A percentile compares a stretch with the other conserved stretches of the same genome.
These are phyloP conservation scores for Macrosoma leucophasiata DNA, from an alignment of 2,888 invertebrate species.

Conservation along the genomic window DNA sequence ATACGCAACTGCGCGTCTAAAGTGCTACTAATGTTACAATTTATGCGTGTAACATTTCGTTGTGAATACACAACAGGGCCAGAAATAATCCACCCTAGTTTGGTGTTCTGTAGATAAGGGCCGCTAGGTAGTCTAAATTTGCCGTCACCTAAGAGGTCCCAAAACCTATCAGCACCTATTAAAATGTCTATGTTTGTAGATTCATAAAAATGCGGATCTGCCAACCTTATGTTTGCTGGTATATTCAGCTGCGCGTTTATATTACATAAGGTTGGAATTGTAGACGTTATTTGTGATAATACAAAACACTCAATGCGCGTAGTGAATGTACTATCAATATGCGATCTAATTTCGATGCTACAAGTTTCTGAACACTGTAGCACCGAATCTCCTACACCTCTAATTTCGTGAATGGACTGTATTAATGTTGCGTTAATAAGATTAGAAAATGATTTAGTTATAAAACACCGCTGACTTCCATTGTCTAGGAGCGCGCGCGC, in stretches of 20 bases:
- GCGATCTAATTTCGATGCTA: no score
- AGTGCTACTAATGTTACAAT: conserved; percentile 3
- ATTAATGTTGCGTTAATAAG: no score
- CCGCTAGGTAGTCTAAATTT: conserved; percentile 9
- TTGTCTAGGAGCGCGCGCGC: conserved; percentile 7
- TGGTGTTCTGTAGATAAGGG: conserved; percentile 12
- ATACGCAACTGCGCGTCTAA: conserved; percentile 7
- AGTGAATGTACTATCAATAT: no score
- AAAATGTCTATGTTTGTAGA: conserved; percentile 8
- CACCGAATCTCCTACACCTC: conserved; percentile 4
- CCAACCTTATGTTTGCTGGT: conserved; percentile 2
- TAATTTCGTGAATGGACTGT: conserved; percentile 9
- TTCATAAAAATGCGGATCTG: conserved; percentile 7
- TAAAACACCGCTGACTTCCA: conserved; percentile 8
- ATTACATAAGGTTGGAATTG: conserved; percentile 6
- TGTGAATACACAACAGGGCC: conserved; percentile 3
- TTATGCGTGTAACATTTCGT: conserved; percentile 2
- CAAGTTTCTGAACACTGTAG: conserved; percentile 3
- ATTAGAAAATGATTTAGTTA: no score
- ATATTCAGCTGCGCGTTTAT: conserved; percentile 4
- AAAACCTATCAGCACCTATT: conserved; percentile 13
- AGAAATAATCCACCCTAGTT: conserved; percentile 11
- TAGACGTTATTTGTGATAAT: conserved; percentile 1
- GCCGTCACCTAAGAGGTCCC: conserved; percentile 10
- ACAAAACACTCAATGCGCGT: conserved; percentile 2